These are phyloP conservation scores for Ricordea florida DNA, from an alignment of 92 coral and sea anemone species.

Conservation along the genomic window DNA sequence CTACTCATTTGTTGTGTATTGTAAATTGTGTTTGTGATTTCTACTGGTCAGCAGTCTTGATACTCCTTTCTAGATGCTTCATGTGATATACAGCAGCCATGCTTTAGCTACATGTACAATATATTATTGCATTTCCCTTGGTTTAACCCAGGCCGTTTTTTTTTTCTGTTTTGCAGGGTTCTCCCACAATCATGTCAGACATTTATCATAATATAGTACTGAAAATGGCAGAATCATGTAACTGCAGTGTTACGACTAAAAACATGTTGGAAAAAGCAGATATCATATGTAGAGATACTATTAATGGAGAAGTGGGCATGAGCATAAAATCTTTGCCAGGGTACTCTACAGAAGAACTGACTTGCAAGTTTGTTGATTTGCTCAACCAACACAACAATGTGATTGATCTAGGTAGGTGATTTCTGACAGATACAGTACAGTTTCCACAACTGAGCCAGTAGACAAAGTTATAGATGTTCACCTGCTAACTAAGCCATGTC, in stretches of 20 bases:
- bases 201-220: constrained; percentile 62
- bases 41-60: no score
- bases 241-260: constrained; percentile 60
- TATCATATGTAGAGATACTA: constrained; percentile 77
- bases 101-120: no score
- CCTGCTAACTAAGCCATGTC: no score
- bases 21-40: no score
- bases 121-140: no score
- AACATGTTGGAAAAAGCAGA: constrained; percentile 57
- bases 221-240: constrained; percentile 70
- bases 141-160: background rate
- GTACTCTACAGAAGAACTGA: constrained; percentile 49
- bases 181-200: constrained; percentile 44
- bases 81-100: no score
- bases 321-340: constrained; percentile 44
- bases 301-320: constrained; percentile 78
- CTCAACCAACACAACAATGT: constrained; percentile 70
- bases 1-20: no score
- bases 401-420: constrained; percentile 80
- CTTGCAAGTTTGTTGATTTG: constrained; percentile 60
- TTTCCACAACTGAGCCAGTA: no score
- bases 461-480: no score
- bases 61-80: no score
- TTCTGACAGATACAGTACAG: no score
- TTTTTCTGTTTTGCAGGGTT: constrained; percentile 32